Evolutionary conservation across 2,888 invertebrate species (phyloP).

Genomic region (Desoria tigrina): DNA sequence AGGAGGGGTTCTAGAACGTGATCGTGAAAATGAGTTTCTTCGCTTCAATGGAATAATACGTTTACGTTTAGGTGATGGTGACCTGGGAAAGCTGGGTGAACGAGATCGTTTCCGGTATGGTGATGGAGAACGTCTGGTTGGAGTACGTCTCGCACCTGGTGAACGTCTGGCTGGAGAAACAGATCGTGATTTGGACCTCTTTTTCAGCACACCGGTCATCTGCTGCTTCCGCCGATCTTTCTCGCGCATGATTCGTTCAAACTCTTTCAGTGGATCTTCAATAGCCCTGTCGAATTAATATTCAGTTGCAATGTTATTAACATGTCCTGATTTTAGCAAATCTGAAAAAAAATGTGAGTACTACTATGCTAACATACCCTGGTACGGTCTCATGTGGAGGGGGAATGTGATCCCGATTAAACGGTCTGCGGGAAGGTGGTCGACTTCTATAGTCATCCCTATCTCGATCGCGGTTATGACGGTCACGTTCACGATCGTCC

Average conservation of each 20-base stretch:
- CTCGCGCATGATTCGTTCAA: slow-evolving; percentile 81
- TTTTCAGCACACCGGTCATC: slow-evolving; percentile 23
- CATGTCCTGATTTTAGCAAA: no score
- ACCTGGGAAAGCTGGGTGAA: slow-evolving; percentile 54
- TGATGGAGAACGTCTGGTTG: slow-evolving; percentile 51
- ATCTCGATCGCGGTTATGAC: slow-evolving; percentile 3
- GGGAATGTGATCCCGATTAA: slow-evolving; percentile 31
- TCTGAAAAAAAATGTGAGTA: no score
- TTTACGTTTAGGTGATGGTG: slow-evolving; percentile 52
- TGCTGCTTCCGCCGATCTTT: slow-evolving; percentile 68
- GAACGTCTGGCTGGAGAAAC: slow-evolving; percentile 53
- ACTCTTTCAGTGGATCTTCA: slow-evolving; percentile 83
- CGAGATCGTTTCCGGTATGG: slow-evolving; percentile 52
- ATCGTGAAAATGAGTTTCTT: slow-evolving; percentile 55
- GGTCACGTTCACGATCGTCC: background rate
- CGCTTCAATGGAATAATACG: slow-evolving; percentile 40
- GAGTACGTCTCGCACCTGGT: slow-evolving; percentile 31
- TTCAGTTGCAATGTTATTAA: no score
- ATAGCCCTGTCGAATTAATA: slow-evolving; percentile 64
- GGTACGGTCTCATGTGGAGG: slow-evolving; percentile 28
- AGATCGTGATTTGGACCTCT: slow-evolving; percentile 58
- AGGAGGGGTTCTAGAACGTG: slow-evolving; percentile 58
- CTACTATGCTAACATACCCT: slow-evolving; percentile 13
- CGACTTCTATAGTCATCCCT: slow-evolving; percentile 18
- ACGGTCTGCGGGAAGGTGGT: slow-evolving; percentile 27